Percentiles rank a stretch among this genome's conserved stretches.
Evolutionary conservation across 2,888 invertebrate species (phyloP).

Genomic region (Dryobota labecula): DNA sequence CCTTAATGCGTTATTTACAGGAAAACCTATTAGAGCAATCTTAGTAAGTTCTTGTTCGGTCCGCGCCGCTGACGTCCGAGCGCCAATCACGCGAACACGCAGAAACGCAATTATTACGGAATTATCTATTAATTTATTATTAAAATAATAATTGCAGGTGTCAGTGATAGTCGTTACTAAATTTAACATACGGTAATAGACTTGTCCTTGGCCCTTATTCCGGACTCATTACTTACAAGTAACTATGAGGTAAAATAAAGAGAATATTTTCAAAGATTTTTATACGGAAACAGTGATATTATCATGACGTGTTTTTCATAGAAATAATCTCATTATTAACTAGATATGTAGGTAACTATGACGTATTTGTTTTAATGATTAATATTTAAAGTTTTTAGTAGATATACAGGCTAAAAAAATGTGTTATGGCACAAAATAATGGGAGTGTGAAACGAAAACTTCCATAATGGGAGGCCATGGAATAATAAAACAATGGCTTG

Average conservation of each 20-base stretch:
- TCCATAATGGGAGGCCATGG: conserved; percentile 27
- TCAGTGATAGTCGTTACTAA: conserved; percentile 16
- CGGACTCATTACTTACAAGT: not conserved
- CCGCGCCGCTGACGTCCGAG: conserved; percentile 37
- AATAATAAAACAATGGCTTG: conserved; percentile 27
- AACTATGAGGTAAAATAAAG: not conserved
- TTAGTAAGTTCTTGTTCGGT: conserved; percentile 40
- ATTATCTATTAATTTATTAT: conserved; percentile 5
- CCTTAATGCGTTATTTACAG: conserved; percentile 40
- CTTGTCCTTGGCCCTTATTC: not conserved
- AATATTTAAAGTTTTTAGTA: not conserved
- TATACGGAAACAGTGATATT: conserved; percentile 11
- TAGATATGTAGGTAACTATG: not conserved
- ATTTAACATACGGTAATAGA: conserved; percentile 5
- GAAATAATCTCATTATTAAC: conserved; percentile 7
- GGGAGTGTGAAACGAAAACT: not conserved
- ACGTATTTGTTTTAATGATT: conserved; percentile 15
- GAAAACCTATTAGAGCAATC: conserved; percentile 38
- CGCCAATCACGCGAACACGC: conserved; percentile 16
- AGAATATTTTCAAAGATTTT: not conserved
- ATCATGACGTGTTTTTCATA: conserved; percentile 11
- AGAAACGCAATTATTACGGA: conserved; percentile 8
- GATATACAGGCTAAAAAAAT: not conserved
- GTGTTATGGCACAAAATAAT: conserved; percentile 3
- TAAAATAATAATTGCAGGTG: conserved; percentile 12